Evolutionary conservation across 2,888 invertebrate genomes (phyloP).

Genomic region (Timema cristinae): DNA sequence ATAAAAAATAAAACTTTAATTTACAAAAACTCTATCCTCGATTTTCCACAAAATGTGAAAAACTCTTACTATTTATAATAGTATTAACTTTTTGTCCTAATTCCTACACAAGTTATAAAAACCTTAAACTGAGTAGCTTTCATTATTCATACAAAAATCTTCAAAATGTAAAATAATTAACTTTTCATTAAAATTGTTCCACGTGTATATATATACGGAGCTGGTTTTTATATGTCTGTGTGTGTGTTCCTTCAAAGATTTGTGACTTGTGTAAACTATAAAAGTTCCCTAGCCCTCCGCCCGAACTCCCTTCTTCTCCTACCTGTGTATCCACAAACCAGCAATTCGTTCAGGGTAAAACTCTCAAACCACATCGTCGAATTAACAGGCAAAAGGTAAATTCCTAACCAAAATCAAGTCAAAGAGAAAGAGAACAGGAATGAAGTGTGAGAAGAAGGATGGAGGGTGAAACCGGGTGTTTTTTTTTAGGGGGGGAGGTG

Average conservation of each 20-base stretch:
- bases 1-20: too few species aligned
- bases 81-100: too few species aligned
- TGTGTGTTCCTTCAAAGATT: slow-evolving; percentile 8
- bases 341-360: slow-evolving; percentile 6
- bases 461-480: slow-evolving; percentile 6
- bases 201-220: background rate
- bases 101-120: too few species aligned
- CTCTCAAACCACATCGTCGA: slow-evolving; percentile 11
- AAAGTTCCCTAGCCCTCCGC: background rate
- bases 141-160: background rate
- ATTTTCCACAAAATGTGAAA: too few species aligned
- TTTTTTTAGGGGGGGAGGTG: background rate
- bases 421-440: slow-evolving; percentile 19
- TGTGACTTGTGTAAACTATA: slow-evolving; percentile 14
- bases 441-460: slow-evolving; percentile 10
- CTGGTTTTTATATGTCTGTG: background rate
- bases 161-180: background rate
- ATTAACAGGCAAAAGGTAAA: slow-evolving; percentile 16
- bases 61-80: too few species aligned
- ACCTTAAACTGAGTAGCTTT: too few species aligned
- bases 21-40: too few species aligned
- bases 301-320: background rate
- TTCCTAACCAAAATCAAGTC: slow-evolving; percentile 15
- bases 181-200: background rate
- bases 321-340: slow-evolving; percentile 10